Evolutionary conservation across 2,888 invertebrate species (phyloP).

Genomic region (Camponotus fellah): DNA sequence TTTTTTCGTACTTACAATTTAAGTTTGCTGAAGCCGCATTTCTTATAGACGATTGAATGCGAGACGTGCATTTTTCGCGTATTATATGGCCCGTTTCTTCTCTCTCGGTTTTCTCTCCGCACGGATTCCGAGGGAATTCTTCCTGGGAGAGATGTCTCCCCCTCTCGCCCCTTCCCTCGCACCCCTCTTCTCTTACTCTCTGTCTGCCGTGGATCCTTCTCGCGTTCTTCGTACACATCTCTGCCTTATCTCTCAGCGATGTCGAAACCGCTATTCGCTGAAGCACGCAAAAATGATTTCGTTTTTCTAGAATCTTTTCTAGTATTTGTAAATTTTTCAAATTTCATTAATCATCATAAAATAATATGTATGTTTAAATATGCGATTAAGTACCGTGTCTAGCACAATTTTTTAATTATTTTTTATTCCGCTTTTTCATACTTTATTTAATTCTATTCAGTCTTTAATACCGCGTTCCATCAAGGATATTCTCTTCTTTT

Average conservation of each 20-base stretch:
- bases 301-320: not conserved
- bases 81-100: constrained; percentile 62
- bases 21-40: constrained; percentile 45
- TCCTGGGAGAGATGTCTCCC: constrained; percentile 78
- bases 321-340: not conserved
- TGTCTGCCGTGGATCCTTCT: constrained; percentile 26
- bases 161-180: constrained; percentile 30
- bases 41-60: constrained; percentile 11
- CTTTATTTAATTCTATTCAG: not conserved
- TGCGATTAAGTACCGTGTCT: not conserved
- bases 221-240: constrained; percentile 17
- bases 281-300: not conserved
- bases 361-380: not conserved
- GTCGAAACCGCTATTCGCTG: not conserved
- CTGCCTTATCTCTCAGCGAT: constrained; percentile 21
- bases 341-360: not conserved
- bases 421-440: not conserved
- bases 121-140: constrained; percentile 73
- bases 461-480: no score
- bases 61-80: constrained; percentile 45
- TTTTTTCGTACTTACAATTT: constrained; percentile 37
- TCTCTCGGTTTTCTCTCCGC: constrained; percentile 56
- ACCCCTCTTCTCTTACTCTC: constrained; percentile 25
- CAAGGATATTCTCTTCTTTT: not conserved
- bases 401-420: not conserved